phyloP scores from a whole-genome alignment of 1,140 invertebrate genomes.

The Heliconius congener region DNA sequence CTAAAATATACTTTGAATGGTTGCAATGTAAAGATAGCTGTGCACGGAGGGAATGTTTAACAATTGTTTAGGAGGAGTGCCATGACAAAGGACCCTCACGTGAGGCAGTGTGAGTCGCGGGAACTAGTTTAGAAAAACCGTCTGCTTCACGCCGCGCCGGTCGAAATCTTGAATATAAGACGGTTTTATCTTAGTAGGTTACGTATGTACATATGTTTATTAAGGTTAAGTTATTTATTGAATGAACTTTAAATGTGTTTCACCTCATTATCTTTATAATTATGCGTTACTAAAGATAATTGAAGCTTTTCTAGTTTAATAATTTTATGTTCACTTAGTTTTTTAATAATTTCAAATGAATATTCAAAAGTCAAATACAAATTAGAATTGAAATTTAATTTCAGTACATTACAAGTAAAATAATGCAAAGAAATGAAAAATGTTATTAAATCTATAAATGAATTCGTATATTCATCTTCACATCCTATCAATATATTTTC shows the following conservation, averaged over 20 bases:
- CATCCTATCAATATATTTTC: too few species aligned
- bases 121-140: conserved; percentile 47
- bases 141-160: conserved; percentile 26
- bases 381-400: too few species aligned
- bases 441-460: too few species aligned
- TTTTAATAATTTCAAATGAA: not conserved
- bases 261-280: not conserved
- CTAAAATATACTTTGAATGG: conserved; percentile 2
- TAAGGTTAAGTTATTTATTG: conserved; percentile 32
- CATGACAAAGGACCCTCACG: conserved; percentile 65
- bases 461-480: too few species aligned
- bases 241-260: conserved; percentile 19
- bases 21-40: conserved; percentile 33
- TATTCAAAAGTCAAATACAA: not conserved
- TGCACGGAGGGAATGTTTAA: conserved; percentile 49
- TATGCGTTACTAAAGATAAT: not conserved
- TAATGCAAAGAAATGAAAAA: too few species aligned
- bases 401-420: too few species aligned
- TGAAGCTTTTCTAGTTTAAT: too few species aligned
- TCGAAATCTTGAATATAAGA: conserved; percentile 36
- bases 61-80: conserved; percentile 58
- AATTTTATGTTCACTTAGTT: too few species aligned
- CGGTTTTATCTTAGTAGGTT: conserved; percentile 42
- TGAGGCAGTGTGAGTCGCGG: conserved; percentile 48
- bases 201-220: conserved; percentile 33